Percentiles rank a stretch among this genome's conserved stretches.
These are phyloP conservation scores for Melinaea marsaeus DNA, from an alignment of 2,888 invertebrate species.

Conservation along the genomic window DNA sequence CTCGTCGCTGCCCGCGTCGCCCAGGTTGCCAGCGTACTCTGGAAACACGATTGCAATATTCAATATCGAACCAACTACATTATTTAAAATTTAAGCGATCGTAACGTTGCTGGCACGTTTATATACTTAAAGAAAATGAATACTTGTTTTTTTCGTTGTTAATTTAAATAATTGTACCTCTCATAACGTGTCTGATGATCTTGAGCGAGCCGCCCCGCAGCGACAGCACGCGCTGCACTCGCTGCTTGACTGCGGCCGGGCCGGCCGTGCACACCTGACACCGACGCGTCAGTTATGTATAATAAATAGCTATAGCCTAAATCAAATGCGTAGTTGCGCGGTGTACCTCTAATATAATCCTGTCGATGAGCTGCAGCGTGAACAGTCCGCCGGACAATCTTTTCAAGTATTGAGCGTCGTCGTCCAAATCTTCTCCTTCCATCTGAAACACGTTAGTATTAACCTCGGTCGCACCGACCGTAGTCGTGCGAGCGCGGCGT, in stretches of 20 bases:
- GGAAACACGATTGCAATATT: constrained; percentile 23
- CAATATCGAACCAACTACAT: too few species aligned
- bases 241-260: constrained; percentile 86
- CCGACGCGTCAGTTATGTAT: too few species aligned
- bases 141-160: too few species aligned
- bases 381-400: constrained; percentile 96
- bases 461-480: background rate
- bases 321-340: too few species aligned
- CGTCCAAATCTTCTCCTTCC: constrained; percentile 84
- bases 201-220: constrained; percentile 94
- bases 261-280: constrained; percentile 82
- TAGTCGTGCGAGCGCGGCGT: too few species aligned
- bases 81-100: too few species aligned
- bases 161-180: constrained; percentile 77
- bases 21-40: constrained; percentile 97
- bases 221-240: constrained; percentile 92
- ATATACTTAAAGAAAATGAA: too few species aligned
- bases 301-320: too few species aligned
- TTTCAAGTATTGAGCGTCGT: constrained; percentile 92
- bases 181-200: constrained; percentile 94
- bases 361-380: constrained; percentile 95
- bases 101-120: too few species aligned
- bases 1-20: constrained; percentile 90
- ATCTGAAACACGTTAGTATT: constrained; percentile 51
- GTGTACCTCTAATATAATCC: constrained; percentile 86